A percentile compares a stretch with the other conserved stretches of the same genome.
Conservation (phyloP, 1,140 invertebrate genomes). For the Ceratitis capitata region DNA sequence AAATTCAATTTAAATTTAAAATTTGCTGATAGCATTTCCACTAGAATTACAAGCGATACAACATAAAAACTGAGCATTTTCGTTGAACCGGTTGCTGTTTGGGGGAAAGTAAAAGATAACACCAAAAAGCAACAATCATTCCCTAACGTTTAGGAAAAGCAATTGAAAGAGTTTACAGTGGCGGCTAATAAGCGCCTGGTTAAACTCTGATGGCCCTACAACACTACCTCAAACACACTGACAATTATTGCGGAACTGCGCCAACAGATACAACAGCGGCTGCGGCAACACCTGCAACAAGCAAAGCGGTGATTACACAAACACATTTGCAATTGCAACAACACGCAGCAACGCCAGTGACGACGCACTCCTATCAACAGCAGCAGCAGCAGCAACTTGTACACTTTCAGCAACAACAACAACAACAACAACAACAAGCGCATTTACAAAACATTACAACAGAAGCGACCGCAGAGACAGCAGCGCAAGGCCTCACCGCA, state of each 20-base stretch:
- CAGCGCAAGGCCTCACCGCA: conserved; percentile 42
- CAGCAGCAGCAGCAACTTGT: background rate
- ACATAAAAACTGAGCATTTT: background rate
- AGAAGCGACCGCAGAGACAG: conserved; percentile 47
- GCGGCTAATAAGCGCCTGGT: conserved; percentile 44
- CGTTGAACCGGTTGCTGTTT: background rate
- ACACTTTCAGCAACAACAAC: conserved; percentile 41
- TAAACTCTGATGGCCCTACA: conserved; percentile 56
- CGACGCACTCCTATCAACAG: background rate
- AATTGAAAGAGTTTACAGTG: conserved; percentile 34
- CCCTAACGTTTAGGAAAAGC: background rate
- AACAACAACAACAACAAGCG: conserved; percentile 48
- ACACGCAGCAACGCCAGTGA: background rate
- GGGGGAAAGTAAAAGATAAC: background rate
- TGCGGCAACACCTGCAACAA: conserved; percentile 43
- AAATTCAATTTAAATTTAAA: too few species aligned
- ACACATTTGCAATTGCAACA: conserved; percentile 41
- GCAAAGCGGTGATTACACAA: conserved; percentile 42
- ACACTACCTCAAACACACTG: conserved; percentile 63
- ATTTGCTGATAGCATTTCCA: background rate
- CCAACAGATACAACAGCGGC: conserved; percentile 39
- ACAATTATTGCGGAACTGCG: conserved; percentile 47
- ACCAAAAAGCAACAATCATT: background rate
- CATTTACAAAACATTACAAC: conserved; percentile 38
- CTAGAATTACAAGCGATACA: background rate